Evolutionary conservation across 2,113 vertebrate species (phyloP), one percentile per base, ranked within the genome.

Genomic region (Vulpes ferrilata): DNA sequence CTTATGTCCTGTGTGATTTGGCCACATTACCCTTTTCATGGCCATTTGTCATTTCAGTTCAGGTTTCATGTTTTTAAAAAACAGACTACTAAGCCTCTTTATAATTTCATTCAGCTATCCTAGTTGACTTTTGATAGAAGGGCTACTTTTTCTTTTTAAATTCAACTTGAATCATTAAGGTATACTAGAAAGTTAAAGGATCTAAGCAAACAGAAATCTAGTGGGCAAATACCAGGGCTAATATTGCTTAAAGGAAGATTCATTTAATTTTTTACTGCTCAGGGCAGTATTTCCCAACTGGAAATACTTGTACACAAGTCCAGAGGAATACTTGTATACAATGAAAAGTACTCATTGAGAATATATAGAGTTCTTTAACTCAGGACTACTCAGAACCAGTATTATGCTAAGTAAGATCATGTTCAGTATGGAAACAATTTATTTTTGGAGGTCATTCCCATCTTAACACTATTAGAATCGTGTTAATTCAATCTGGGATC

Each of bases 81-180:
- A 7, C 16, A 62, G 25, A 64, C 65, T 74, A 79, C 15, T 38
- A 55, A 13, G 8, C 22, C 9, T 81, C 13, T 86, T 79, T 73
- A 53, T 1, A 60, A 35, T 57, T 96, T 35, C 19, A 73, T 87
- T 94, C 69, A 74, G 30, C 43, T 17, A 85, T 55, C 27, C 59
- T 30, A 78, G 30, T 60, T 97, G 23, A 93, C 48, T 89, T 95
- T 93, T 96, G 19, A 20, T 82, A 65, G 43, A 83, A 82, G 5
- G 35, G 20, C 23, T n/a, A 32, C 2, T 25, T 87, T 96, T 96
- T 83, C 69, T 88, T 95, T 91, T 3, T 71, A 88, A 85, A 94
- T 88, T 87, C 43, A 81, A 69, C 32, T 59, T 76, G n/a, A 90
- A 43, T 96, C 11, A 27, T 32, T 82, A 76, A 78, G 32, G 81